Base-by-base conservation (phyloP, 2,888 invertebrate genomes). In the Lacanobia oleracea region DNA sequence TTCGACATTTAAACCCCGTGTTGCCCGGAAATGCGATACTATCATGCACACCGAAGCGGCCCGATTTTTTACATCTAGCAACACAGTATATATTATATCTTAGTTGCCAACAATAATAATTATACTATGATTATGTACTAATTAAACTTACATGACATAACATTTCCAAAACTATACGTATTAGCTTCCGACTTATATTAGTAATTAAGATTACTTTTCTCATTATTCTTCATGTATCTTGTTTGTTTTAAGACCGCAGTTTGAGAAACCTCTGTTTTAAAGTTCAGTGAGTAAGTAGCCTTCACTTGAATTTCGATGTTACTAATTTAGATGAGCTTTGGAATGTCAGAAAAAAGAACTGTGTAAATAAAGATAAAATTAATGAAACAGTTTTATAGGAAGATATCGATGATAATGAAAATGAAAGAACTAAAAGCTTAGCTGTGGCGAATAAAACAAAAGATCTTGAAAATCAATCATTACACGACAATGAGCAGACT, bases 11-110 rank as follows among this genome's bases (percentile, higher is more conserved):
- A 89, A 91, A 91, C 90, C 90, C 87, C 81, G 87, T 87, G 88
- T 90, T 91, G 92, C 92, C 94, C 95, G 95, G 95, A 95, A 93
- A 93, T 90, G 92, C 89, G 94, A 95, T 95, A 92, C 90, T 89
- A 95, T 95, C 95, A 90, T 90, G 91, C 89, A 89, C 90, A 89
- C 88, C 89, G 88, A 88, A 88, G 87, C 88, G 89, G 87, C 87
- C 84, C 89, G 87, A 90, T 93, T 93, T 92, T 92, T 89, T 88
- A 81, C 76, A 81, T 80, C 82, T 82, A 66, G 72, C 79, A 79
- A 72, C 79, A 77, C 79, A 66, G 73, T 80, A 77, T 80, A 81
- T 79, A 68, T 78, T 77, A 84, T 82, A 78, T 79, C 78, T 84
- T 67, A 76, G 67, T 83, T 75, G 72, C 82, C 75, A 77, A 71